Evolutionary conservation across 1,140 invertebrate genomes (phyloP).

Genomic region (Drosophila dunni): DNA sequence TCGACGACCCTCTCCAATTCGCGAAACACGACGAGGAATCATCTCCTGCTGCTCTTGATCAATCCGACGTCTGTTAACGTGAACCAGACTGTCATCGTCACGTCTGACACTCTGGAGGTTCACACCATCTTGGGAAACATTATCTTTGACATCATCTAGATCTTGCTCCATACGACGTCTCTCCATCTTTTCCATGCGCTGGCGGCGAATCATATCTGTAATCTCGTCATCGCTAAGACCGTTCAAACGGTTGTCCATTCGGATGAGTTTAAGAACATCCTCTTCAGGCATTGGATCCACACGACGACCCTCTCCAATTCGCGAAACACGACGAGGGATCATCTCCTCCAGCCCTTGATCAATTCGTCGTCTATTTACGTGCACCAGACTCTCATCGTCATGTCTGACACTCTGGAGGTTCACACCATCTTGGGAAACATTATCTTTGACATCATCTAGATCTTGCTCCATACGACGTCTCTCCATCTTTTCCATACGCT

Average conservation of each 20-base stretch:
- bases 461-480: background rate
- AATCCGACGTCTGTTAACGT: constrained; percentile 30
- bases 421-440: too few relatives aligned
- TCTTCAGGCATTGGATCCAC: constrained; percentile 39
- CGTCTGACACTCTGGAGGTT: background rate
- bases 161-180: background rate
- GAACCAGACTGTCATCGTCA: constrained; percentile 40
- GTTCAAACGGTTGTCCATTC: constrained; percentile 55
- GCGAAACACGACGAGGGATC: constrained; percentile 23
- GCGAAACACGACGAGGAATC: constrained; percentile 7
- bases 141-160: background rate
- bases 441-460: background rate
- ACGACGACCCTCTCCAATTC: constrained; percentile 57
- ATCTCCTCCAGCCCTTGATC: background rate
- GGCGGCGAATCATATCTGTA: constrained; percentile 53
- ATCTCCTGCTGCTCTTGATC: background rate
- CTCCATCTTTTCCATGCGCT: constrained; percentile 39
- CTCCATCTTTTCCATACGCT: background rate
- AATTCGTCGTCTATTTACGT: too few relatives aligned
- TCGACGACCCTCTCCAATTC: constrained; percentile 57
- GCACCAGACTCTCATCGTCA: constrained; percentile 42
- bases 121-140: too few relatives aligned
- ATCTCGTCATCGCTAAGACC: constrained; percentile 59
- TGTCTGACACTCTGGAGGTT: background rate
- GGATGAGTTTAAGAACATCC: constrained; percentile 55